Conservation (phyloP, 2,888 invertebrate species). For the Erynnis tages region DNA sequence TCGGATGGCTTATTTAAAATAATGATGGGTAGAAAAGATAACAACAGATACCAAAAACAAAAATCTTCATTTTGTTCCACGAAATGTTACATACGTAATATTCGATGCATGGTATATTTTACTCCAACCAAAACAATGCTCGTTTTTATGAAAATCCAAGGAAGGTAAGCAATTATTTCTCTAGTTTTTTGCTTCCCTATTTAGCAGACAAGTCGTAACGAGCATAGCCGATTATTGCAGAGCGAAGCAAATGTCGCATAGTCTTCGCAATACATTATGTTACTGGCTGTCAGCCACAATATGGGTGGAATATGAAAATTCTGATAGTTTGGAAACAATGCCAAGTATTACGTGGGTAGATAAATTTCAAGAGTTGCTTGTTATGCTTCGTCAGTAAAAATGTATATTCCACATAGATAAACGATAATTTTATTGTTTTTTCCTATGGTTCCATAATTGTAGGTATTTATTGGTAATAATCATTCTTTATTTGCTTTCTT, state of each 20-base stretch:
- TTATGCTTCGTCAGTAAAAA: constrained; percentile 48
- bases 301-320: constrained; percentile 51
- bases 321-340: constrained; percentile 53
- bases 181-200: neutral
- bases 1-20: constrained; percentile 46
- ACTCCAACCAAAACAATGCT: neutral
- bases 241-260: constrained; percentile 6
- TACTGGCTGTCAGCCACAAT: constrained; percentile 62
- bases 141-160: constrained; percentile 9
- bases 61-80: neutral
- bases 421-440: constrained; percentile 27
- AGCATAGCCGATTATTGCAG: constrained; percentile 4
- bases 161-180: neutral
- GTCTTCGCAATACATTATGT: constrained; percentile 40
- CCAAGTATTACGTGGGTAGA: constrained; percentile 60
- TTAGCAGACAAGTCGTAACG: neutral
- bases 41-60: neutral
- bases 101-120: neutral
- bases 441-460: neutral
- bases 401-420: constrained; percentile 33
- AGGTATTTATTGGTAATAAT: neutral
- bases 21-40: constrained; percentile 39
- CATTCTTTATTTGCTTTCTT: too few relatives aligned
- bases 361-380: constrained; percentile 59
- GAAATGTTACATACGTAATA: neutral